Base-by-base conservation (phyloP, 64 coral and sea anemone genomes). In the Stichodactyla mertensii region DNA sequence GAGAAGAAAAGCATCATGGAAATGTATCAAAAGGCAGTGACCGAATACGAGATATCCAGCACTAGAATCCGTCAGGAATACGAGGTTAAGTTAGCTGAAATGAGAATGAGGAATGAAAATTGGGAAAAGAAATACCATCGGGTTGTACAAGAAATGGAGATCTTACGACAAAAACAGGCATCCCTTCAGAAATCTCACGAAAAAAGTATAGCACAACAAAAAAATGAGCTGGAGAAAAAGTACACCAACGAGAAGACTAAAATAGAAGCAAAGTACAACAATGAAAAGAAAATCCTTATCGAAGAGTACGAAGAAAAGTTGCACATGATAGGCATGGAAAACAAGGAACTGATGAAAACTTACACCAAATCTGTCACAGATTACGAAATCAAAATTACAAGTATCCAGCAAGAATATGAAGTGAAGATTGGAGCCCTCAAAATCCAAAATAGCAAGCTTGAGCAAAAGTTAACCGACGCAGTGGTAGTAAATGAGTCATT, bases 1-100 rank as follows among this genome's bases (percentile, higher is more conserved):
- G 90, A 92, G n/a, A 92, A 92, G 85, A 92, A 82, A 55, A 82
- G 61, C 28, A 64, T 92, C 20, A 92, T 83, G 66, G 85, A 87
- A 16, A 92, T 87, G 90, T 92, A 92, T 22, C 8, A 69, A 57
- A 87, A 87, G 36, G 66, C 90, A 4, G 90, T 92, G 11, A 87
- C 85, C n/a, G 90, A 92, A 55, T 87, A 87, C 16, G 90, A 92
- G 58, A 78, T 82, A 16, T 83, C 61, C 8, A 87, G 59, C 54
- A 92, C 90, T 51, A 92, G 87, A 45, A 74, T 87, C 20, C 79
- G 62, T 54, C 90, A 92, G 16, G 90, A 92, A 74, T 92, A 92
- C 60, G 90, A 92, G 55, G 36, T 87, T 20, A 87, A 92, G 23
- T 58, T 83, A 19, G 90, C 74, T 11, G 77, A 92, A 87, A 26